Evolutionary conservation across 2,113 vertebrate genomes (phyloP).

Genomic region (Chaetodon auriga): DNA sequence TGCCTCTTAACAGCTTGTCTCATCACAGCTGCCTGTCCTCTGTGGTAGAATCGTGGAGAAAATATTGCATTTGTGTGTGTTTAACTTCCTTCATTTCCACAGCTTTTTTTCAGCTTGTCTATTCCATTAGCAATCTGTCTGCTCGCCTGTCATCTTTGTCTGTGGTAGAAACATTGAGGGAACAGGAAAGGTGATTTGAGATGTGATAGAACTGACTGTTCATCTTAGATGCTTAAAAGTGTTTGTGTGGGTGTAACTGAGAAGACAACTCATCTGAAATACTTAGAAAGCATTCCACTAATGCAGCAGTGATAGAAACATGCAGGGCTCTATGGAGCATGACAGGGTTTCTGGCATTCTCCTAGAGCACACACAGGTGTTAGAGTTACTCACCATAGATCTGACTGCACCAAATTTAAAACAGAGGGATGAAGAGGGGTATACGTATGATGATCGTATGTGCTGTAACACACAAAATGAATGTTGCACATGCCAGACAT

Average conservation of each 20-base stretch:
- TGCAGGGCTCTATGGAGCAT: background rate
- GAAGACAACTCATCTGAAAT: constrained; percentile 26
- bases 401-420: no score
- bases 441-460: background rate
- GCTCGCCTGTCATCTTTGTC: background rate
- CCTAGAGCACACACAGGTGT: background rate
- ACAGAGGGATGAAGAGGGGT: background rate
- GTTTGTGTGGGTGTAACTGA: constrained; percentile 33
- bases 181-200: background rate
- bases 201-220: constrained; percentile 5
- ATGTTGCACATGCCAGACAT: background rate
- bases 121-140: background rate
- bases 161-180: background rate
- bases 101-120: background rate
- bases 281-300: background rate
- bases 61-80: background rate
- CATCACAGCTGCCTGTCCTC: background rate
- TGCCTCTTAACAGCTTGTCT: background rate
- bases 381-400: no score
- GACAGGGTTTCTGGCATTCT: background rate
- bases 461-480: background rate
- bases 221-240: background rate
- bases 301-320: background rate
- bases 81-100: background rate
- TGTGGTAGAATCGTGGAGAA: background rate